Evolutionary conservation across 2,113 vertebrate species (phyloP).

Genomic region (Periophthalmus modestus): DNA sequence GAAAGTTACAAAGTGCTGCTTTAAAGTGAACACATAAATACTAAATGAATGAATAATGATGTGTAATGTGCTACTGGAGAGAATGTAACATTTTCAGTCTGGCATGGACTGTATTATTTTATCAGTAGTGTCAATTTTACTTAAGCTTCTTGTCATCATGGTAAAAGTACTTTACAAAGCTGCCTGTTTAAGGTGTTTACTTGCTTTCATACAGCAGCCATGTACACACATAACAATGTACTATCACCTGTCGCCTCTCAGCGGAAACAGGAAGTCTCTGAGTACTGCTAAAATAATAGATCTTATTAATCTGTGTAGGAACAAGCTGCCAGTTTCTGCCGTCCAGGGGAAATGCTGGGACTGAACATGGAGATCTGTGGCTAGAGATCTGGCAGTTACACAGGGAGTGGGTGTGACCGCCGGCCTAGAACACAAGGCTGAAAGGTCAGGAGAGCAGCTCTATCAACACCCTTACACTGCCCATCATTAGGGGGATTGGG

Average conservation of each 20-base stretch:
- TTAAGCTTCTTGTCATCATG: not conserved
- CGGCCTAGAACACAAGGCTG: slow-evolving; percentile 30
- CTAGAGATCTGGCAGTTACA: slow-evolving; percentile 1
- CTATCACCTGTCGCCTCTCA: not conserved
- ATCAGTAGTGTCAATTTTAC: not conserved
- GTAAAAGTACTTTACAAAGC: no score
- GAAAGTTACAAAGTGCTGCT: no score
- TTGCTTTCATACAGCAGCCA: not conserved
- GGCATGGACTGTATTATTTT: no score
- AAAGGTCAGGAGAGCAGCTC: slow-evolving; percentile 11
- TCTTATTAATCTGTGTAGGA: not conserved
- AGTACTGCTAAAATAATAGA: not conserved
- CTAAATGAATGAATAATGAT: no score
- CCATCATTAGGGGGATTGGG: not conserved
- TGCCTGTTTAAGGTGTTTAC: not conserved
- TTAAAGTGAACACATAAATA: no score
- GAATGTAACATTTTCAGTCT: no score
- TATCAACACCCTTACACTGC: slow-evolving; percentile 30
- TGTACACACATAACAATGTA: not conserved
- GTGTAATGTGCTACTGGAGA: no score
- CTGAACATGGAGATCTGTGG: slow-evolving; percentile 11
- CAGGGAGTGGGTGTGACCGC: slow-evolving; percentile 15
- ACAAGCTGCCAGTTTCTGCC: not conserved
- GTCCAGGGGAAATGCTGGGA: slow-evolving; percentile 19
- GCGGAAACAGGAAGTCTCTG: slow-evolving; percentile 10